phyloP scores from a whole-genome alignment of 30 jellyfish, hydroid and myxozoan genomes.

The Turritopsis dohrnii region DNA sequence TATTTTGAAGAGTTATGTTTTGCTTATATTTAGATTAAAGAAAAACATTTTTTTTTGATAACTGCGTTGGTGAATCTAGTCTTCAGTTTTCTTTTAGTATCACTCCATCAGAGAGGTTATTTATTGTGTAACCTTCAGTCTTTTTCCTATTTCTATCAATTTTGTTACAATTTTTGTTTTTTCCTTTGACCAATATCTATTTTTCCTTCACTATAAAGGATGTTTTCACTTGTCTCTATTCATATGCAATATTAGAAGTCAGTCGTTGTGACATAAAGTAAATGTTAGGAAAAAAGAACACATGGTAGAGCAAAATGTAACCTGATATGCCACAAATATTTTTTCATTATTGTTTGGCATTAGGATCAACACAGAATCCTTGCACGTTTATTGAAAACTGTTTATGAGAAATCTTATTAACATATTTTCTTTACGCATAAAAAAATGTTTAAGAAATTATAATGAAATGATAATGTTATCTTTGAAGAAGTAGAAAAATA shows the following conservation, averaged over 20 bases:
- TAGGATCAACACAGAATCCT: conserved; percentile 17
- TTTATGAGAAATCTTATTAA: background rate
- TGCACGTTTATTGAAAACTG: background rate
- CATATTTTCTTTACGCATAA: background rate
- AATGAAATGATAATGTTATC: too few species aligned
- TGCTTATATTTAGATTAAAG: background rate
- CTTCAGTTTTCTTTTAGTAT: background rate
- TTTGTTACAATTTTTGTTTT: background rate
- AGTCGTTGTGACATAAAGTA: background rate
- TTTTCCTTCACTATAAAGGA: background rate
- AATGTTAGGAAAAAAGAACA: background rate
- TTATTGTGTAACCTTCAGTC: background rate
- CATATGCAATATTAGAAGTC: background rate
- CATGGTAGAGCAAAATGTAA: background rate
- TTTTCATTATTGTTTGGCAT: background rate
- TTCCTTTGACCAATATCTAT: background rate
- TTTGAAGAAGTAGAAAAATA: too few species aligned
- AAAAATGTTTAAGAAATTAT: background rate
- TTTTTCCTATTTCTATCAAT: background rate
- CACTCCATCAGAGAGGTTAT: background rate
- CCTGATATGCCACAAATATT: background rate
- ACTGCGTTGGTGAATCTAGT: background rate
- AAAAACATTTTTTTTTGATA: background rate
- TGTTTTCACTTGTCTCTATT: background rate
- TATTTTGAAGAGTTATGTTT: background rate